Base-by-base conservation (phyloP, 2,113 vertebrate genomes). In the Ciconia boyciana region DNA sequence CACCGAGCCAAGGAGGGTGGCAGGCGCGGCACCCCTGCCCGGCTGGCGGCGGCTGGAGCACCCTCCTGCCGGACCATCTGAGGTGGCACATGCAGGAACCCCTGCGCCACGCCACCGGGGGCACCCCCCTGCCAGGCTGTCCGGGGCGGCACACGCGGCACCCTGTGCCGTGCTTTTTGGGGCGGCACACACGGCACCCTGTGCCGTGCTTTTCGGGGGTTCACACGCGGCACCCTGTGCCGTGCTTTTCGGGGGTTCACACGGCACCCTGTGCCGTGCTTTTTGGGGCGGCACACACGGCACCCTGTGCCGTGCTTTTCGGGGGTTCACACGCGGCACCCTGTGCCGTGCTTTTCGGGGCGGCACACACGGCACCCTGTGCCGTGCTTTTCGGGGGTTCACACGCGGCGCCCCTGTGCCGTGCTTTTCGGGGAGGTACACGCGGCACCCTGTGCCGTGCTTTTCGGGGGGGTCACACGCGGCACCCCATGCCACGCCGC, bases 381-480 rank as follows among this genome's bases (percentile, higher is more conserved):
- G n/a, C 51, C 16, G 0, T 2, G 19, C 19, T 64, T 17, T 26
- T 39, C 3, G 1, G 2, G n/a, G 51, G 28, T 44, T 6, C 43
- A 41, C n/a, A n/a, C n/a, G n/a, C n/a, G n/a, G n/a, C n/a, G n/a
- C n/a, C 39, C 39, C 39, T 39, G 39, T 39, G 39, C 39, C 39
- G 39, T 39, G 39, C 39, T 39, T 39, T 39, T 39, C 39, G 39
- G 39, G 39, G 39, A 39, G 39, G 39, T 39, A 39, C 43, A 26
- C 0, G 2, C 9, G 6, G 21, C 66, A 51, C 36, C 9, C 39
- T 8, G 7, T 60, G n/a, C 51, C 16, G 0, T 2, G 19, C 19
- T 64, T 17, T 26, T 39, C 3, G n/a, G 1, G 2, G n/a, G 51
- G 28, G 49, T 6, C 43, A 41, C n/a, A n/a, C n/a, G n/a, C n/a